A percentile compares a stretch with the other conserved stretches of the same genome.
These are phyloP conservation scores for Melanotaenia boesemani DNA, from an alignment of 2,797 vertebrate species.

Conservation along the genomic window DNA sequence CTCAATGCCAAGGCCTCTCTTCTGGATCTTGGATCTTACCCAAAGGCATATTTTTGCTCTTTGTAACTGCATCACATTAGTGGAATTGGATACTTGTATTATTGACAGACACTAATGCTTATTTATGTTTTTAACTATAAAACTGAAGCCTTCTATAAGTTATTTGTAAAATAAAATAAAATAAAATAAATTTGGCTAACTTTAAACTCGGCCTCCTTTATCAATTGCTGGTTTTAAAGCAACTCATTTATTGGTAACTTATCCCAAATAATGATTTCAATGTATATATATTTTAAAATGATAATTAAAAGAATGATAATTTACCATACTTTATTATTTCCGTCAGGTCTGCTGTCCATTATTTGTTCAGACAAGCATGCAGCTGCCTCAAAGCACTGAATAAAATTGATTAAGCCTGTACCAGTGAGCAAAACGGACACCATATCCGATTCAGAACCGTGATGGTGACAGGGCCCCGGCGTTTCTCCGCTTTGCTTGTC, in stretches of 20 bases:
- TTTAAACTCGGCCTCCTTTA: background rate
- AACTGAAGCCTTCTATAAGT: background rate
- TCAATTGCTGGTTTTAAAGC: background rate
- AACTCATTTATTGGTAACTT: background rate
- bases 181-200: background rate
- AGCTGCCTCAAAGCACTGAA: background rate
- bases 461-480: constrained; percentile 13
- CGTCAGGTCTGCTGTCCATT: background rate
- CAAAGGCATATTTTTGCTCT: background rate
- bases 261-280: background rate
- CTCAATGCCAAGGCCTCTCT: constrained; percentile 5
- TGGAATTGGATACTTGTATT: background rate
- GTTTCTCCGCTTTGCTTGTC: too few relatives aligned
- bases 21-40: background rate
- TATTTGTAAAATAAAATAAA: too few relatives aligned
- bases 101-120: background rate
- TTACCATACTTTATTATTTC: background rate
- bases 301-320: background rate
- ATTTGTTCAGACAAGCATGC: background rate
- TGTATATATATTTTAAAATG: background rate
- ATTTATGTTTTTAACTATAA: background rate
- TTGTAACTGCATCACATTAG: background rate
- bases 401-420: background rate
- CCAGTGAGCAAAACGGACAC: background rate
- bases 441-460: background rate